phyloP scores from a whole-genome alignment of 2,113 vertebrate genomes.

The Zosterops borbonicus region DNA sequence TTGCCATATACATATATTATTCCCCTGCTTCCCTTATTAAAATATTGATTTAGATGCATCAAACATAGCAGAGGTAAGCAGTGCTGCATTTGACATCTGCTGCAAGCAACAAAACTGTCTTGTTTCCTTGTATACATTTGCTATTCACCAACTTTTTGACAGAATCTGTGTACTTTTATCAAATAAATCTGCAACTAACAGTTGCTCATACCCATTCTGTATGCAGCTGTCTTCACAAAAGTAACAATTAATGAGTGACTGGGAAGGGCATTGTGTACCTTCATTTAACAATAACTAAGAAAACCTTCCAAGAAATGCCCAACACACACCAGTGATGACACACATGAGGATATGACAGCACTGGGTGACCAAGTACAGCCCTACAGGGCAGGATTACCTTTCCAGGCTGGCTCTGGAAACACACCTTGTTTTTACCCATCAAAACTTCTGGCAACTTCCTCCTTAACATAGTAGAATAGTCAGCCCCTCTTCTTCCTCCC shows the following conservation, averaged over 20 bases:
- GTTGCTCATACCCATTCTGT: not conserved
- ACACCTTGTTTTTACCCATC: not conserved
- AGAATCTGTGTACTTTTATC: not conserved
- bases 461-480: not conserved
- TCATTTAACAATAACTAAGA: not conserved
- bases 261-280: not conserved
- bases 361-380: not conserved
- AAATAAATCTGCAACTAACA: not conserved
- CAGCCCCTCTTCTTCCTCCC: not conserved
- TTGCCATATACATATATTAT: fast-evolving
- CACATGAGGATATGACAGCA: not conserved
- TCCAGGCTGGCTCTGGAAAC: not conserved
- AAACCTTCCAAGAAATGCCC: not conserved
- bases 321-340: not conserved
- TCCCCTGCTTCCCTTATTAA: not conserved
- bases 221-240: not conserved
- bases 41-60: not conserved
- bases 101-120: not conserved
- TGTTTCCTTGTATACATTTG: not conserved
- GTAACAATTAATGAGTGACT: not conserved
- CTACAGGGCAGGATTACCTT: not conserved
- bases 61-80: not conserved
- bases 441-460: not conserved
- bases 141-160: not conserved
- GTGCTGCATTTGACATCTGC: not conserved